Evolutionary conservation across 2,797 vertebrate species (phyloP), one percentile per base, ranked within the genome.

Genomic region (Scolopax rusticola): DNA sequence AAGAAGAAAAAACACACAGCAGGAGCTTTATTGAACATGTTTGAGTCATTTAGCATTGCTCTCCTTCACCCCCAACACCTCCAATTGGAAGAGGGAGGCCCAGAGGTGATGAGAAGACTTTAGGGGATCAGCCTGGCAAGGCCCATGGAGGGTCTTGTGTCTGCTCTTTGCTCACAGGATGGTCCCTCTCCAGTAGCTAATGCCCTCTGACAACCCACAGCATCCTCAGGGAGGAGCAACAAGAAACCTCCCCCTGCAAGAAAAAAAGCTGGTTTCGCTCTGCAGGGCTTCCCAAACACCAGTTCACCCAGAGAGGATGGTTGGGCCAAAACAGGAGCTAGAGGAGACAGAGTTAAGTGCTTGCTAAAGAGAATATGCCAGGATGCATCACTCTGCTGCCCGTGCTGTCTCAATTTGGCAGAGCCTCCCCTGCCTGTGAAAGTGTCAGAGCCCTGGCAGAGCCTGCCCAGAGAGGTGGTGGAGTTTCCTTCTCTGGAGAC

Each of bases 1-100:
- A 90, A 90, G 69, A 74, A 87, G 78, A 85, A 69, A 70, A 93
- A 94, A 93, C 76, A 76, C 59, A 10, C 78, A 93, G 48, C 33
- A 9, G 79, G 86, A 94, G 43, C 64, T 65, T 89, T 56, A 81
- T 5, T 89, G 84, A 92, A 91, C 0, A 0, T 8, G 7, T 79
- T 86, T 75, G 63, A 93, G 59, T 80, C 17, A 57, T 70, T 93
- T 91, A 48, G 21, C 47, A 16, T 78, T 73, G 73, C 74, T 84
- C 56, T 67, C 82, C 83, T 76, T 90, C 77, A 67, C 45, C 70
- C 32, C 24, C 2, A 8, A 7, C 68, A 79, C 33, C 24, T 79
- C 86, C 36, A 47, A 2, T 38, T 38, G 71, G 64, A 43, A 32
- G 33, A 32, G 32, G 56, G 69, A 88, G 45, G 54, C 69, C 50